Conservation (phyloP, 1,140 invertebrate species). For the Bombus superbus region DNA sequence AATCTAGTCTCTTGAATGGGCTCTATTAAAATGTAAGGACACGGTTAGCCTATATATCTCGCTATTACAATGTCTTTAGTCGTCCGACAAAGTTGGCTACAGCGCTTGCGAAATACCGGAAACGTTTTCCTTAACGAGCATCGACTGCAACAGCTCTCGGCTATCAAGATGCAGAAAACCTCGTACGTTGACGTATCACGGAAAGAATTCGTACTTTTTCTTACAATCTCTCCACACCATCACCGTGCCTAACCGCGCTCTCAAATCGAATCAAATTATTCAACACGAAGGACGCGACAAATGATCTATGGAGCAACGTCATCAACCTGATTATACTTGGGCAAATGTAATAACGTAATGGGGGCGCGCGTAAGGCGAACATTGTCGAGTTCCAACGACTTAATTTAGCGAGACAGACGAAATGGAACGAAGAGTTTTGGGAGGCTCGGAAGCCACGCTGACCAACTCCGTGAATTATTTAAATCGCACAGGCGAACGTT, state of each 20-base stretch:
- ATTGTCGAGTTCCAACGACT: not conserved
- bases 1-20: no score
- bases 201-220: not conserved
- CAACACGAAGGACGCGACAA: not conserved
- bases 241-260: not conserved
- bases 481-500: no score
- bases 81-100: not conserved
- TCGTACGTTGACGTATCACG: no score
- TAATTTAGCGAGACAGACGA: not conserved
- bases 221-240: not conserved
- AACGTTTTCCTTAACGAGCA: constrained; percentile 19
- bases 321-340: constrained; percentile 5
- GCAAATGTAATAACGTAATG: constrained; percentile 8
- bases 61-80: not conserved
- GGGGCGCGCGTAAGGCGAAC: not conserved
- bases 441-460: not conserved
- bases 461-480: not conserved
- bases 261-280: not conserved
- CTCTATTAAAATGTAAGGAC: not conserved
- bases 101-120: constrained; percentile 5
- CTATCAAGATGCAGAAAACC: not conserved
- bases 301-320: not conserved
- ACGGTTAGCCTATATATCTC: not conserved
- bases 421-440: not conserved
- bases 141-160: not conserved